Percentiles rank a stretch among this genome's conserved stretches.
These are phyloP conservation scores for Melanotaenia nigrans DNA, from an alignment of 2,797 vertebrate species.

Conservation along the genomic window DNA sequence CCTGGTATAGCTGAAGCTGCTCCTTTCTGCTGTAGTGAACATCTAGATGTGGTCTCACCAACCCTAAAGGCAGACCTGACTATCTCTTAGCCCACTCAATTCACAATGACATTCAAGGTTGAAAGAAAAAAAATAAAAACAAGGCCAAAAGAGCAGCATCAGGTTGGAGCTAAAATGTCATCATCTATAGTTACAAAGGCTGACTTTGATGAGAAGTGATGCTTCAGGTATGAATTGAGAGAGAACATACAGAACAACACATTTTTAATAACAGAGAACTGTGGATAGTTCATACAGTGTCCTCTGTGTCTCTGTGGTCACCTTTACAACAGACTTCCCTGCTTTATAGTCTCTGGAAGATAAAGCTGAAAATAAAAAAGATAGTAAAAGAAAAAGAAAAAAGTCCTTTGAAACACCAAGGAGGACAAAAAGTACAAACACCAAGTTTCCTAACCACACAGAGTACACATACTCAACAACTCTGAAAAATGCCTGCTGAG, in stretches of 20 bases:
- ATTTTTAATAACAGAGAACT: constrained; percentile 51
- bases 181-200: constrained; percentile 50
- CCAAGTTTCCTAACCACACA: constrained; percentile 80
- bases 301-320: constrained; percentile 50
- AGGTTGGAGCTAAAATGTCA: constrained; percentile 50
- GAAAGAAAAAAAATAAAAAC: constrained; percentile 3
- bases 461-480: constrained; percentile 79
- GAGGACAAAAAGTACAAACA: constrained; percentile 83
- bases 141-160: constrained; percentile 34
- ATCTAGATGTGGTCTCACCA: constrained; percentile 18
- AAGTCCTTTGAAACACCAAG: constrained; percentile 71
- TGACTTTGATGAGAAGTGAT: constrained; percentile 52
- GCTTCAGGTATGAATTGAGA: constrained; percentile 25
- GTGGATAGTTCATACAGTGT: constrained; percentile 51
- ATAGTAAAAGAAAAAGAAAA: constrained; percentile 18
- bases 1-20: constrained; percentile 36
- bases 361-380: constrained; percentile 20
- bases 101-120: constrained; percentile 47
- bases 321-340: constrained; percentile 61
- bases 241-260: constrained; percentile 38
- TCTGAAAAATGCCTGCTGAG: constrained; percentile 78
- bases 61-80: constrained; percentile 25
- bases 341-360: constrained; percentile 69
- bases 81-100: constrained; percentile 28
- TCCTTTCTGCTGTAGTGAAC: constrained; percentile 23